A percentile compares a stretch with the other conserved stretches of the same genome.
phyloP scores from a whole-genome alignment of 2,797 vertebrate genomes.

The Neostethus bicornis region DNA sequence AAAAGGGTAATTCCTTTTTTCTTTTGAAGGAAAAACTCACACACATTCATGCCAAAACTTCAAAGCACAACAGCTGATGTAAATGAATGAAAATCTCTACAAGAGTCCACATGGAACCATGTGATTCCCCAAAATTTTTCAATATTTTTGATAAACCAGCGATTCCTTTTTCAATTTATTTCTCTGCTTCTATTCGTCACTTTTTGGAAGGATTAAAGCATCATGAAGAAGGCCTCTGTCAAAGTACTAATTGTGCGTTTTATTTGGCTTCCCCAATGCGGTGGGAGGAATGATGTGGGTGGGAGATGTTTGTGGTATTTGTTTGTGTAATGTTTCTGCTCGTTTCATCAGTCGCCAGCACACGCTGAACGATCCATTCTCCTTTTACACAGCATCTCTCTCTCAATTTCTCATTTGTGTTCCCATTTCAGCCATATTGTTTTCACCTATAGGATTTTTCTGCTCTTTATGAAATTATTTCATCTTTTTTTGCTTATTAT shows the following conservation, averaged over 20 bases:
- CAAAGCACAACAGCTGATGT: neutral
- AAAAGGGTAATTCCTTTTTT: slow-evolving; percentile 31
- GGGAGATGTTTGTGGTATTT: slow-evolving; percentile 53
- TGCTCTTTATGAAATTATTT: slow-evolving; percentile 10
- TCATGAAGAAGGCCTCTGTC: slow-evolving; percentile 31
- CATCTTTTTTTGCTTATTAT: slow-evolving; percentile 1
- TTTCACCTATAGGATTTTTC: neutral
- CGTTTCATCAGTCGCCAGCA: slow-evolving; percentile 24
- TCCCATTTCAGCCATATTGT: slow-evolving; percentile 36
- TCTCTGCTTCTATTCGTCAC: slow-evolving; percentile 10
- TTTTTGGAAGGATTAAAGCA: slow-evolving; percentile 41
- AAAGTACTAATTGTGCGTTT: slow-evolving; percentile 51
- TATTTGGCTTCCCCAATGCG: slow-evolving; percentile 28
- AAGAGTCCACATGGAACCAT: slow-evolving; percentile 16
- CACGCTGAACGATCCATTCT: slow-evolving; percentile 46
- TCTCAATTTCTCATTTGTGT: slow-evolving; percentile 4
- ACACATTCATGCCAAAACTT: slow-evolving; percentile 7
- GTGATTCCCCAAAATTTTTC: slow-evolving; percentile 14
- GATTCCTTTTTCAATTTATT: slow-evolving; percentile 21
- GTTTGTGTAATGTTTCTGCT: slow-evolving; percentile 54
- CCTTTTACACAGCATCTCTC: slow-evolving; percentile 2
- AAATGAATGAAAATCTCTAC: slow-evolving; percentile 2
- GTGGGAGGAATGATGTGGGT: slow-evolving; percentile 42
- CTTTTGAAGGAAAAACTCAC: neutral
- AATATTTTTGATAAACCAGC: slow-evolving; percentile 13